phyloP scores from a whole-genome alignment of 2,888 invertebrate species.

The Listrodromus nycthemerus region DNA sequence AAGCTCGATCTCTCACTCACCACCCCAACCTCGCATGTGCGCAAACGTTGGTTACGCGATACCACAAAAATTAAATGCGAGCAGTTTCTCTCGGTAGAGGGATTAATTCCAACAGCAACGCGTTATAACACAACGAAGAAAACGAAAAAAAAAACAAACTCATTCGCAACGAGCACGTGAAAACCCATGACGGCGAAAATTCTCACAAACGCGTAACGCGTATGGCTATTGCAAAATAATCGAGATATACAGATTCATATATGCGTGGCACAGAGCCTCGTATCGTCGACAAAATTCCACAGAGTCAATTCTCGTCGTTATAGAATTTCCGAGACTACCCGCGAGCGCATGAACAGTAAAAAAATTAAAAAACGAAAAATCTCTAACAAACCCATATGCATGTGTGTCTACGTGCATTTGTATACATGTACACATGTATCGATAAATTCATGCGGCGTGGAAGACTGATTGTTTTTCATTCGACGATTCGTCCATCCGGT shows the following conservation, averaged over 20 bases:
- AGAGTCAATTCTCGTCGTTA: constrained; percentile 42
- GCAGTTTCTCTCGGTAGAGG: background rate
- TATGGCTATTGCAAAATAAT: constrained; percentile 7
- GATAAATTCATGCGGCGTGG: constrained; percentile 50
- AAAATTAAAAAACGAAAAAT: constrained; percentile 45
- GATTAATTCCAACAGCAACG: constrained; percentile 13
- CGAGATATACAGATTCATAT: constrained; percentile 19
- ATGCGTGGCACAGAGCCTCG: constrained; percentile 3
- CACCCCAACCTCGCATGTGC: background rate
- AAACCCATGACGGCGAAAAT: constrained; percentile 8
- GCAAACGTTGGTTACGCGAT: background rate
- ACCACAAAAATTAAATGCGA: background rate
- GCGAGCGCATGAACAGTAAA: constrained; percentile 39
- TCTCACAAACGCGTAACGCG: background rate
- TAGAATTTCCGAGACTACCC: constrained; percentile 49
- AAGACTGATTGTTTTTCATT: constrained; percentile 62
- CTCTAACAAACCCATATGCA: constrained; percentile 49
- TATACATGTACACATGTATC: constrained; percentile 49
- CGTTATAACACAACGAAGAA: background rate
- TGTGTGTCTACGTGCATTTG: constrained; percentile 44
- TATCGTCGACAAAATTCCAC: constrained; percentile 46
- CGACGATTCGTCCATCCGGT: constrained; percentile 58
- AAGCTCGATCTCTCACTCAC: background rate
- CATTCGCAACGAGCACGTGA: constrained; percentile 4
- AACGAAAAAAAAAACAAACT: background rate